phyloP scores from a whole-genome alignment of 1,140 invertebrate genomes.

The Drosophila takahashii region DNA sequence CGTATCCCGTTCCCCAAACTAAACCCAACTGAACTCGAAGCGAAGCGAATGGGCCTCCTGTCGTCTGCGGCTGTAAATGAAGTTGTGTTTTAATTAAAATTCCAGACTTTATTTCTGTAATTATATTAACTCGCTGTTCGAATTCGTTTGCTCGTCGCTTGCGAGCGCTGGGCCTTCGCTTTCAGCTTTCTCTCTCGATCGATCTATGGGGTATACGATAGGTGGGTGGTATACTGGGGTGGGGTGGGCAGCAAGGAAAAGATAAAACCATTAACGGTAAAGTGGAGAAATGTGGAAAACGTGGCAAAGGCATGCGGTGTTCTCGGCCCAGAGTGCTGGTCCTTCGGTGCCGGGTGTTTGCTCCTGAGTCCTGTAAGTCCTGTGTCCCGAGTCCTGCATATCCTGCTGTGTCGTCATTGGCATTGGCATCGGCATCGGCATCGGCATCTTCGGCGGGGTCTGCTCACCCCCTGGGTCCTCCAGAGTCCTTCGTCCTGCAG shows the following conservation, averaged over 20 bases:
- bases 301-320: slow-evolving; percentile 75
- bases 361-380: slow-evolving; percentile 2
- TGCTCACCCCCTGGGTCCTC: slow-evolving; percentile 25
- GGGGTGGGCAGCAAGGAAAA: slow-evolving; percentile 47
- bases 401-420: slow-evolving; percentile 73
- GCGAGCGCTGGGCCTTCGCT: slow-evolving; percentile 1
- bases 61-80: slow-evolving; percentile 81
- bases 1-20: not conserved
- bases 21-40: slow-evolving; percentile 3
- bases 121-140: slow-evolving; percentile 82
- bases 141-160: slow-evolving; percentile 51
- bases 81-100: slow-evolving; percentile 84
- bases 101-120: slow-evolving; percentile 84
- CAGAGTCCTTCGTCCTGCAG: slow-evolving; percentile 2
- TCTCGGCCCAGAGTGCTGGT: slow-evolving; percentile 16
- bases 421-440: slow-evolving; percentile 59
- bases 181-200: slow-evolving; percentile 52
- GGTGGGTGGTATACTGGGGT: slow-evolving; percentile 8
- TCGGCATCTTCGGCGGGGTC: slow-evolving; percentile 29
- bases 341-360: slow-evolving; percentile 1
- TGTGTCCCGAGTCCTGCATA: slow-evolving; percentile 24
- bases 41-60: slow-evolving; percentile 33
- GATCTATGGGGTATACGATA: slow-evolving; percentile 42
- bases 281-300: slow-evolving; percentile 77
- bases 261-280: slow-evolving; percentile 79